Evolutionary conservation across 2,113 vertebrate species (phyloP).

Genomic region (Scomber colias): DNA sequence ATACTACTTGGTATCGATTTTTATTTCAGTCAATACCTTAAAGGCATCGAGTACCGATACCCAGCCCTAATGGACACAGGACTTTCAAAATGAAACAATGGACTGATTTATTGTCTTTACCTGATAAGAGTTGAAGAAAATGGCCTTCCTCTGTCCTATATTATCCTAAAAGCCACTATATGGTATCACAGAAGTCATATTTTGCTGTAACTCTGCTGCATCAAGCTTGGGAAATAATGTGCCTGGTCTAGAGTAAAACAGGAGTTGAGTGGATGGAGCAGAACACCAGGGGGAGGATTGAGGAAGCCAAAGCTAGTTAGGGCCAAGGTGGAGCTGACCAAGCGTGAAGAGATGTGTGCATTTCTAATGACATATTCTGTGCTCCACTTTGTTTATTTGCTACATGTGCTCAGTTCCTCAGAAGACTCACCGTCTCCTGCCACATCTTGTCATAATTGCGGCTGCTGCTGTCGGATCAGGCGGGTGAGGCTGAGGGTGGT

Average conservation of each 20-base stretch:
- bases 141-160: not conserved
- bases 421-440: constrained; percentile 21
- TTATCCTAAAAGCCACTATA: not conserved
- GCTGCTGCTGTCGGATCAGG: constrained; percentile 3
- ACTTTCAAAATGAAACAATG: too few species aligned
- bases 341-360: constrained; percentile 47
- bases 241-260: constrained; percentile 23
- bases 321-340: constrained; percentile 37
- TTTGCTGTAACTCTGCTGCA: not conserved
- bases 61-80: too few species aligned
- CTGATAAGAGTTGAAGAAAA: too few species aligned
- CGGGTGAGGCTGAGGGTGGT: not conserved
- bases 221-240: constrained; percentile 6
- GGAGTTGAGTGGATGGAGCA: constrained; percentile 13
- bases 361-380: constrained; percentile 51
- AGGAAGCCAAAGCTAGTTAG: constrained; percentile 45
- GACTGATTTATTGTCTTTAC: too few species aligned
- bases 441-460: constrained; percentile 10
- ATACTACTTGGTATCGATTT: too few species aligned
- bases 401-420: constrained; percentile 13
- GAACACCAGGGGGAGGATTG: constrained; percentile 36
- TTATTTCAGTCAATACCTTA: too few species aligned
- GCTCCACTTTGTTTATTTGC: constrained; percentile 53
- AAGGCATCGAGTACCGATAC: too few species aligned
- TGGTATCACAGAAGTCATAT: constrained; percentile 2